Percentiles rank a stretch among this genome's conserved stretches.
Evolutionary conservation across 2,797 vertebrate genomes (phyloP).

Genomic region (Sebastiscus tertius): DNA sequence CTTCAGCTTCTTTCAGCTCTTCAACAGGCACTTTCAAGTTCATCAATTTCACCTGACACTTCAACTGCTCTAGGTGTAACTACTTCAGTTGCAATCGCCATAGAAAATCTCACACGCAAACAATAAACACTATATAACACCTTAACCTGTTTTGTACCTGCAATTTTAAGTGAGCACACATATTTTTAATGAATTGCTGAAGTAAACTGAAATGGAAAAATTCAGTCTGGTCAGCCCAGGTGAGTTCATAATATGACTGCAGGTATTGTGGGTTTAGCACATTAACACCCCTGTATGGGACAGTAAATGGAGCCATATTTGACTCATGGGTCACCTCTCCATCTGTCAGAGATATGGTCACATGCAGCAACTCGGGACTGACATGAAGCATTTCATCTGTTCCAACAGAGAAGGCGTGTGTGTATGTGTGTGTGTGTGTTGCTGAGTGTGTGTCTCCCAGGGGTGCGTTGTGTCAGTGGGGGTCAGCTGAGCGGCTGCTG

Average conservation of each 20-base stretch:
- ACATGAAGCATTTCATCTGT: slow-evolving; percentile 60
- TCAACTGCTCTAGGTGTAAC: background rate
- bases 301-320: slow-evolving; percentile 47
- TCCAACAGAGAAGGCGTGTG: slow-evolving; percentile 33
- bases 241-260: background rate
- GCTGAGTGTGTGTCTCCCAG: slow-evolving; percentile 34
- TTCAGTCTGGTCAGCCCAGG: background rate
- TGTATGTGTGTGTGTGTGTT: slow-evolving; percentile 1
- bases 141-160: background rate
- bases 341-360: slow-evolving; percentile 58
- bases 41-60: background rate
- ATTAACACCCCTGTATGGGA: slow-evolving; percentile 6
- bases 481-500: slow-evolving; percentile 74
- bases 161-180: background rate
- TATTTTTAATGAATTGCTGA: background rate
- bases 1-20: background rate
- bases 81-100: background rate
- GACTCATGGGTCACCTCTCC: slow-evolving; percentile 51
- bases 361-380: slow-evolving; percentile 53
- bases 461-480: slow-evolving; percentile 60
- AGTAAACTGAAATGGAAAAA: background rate
- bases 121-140: background rate
- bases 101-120: background rate
- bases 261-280: background rate
- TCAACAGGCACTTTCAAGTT: background rate